Evolutionary conservation across 2,888 invertebrate genomes (phyloP), one percentile per base, ranked within the genome.

Genomic region (Seladonia tumulorum): DNA sequence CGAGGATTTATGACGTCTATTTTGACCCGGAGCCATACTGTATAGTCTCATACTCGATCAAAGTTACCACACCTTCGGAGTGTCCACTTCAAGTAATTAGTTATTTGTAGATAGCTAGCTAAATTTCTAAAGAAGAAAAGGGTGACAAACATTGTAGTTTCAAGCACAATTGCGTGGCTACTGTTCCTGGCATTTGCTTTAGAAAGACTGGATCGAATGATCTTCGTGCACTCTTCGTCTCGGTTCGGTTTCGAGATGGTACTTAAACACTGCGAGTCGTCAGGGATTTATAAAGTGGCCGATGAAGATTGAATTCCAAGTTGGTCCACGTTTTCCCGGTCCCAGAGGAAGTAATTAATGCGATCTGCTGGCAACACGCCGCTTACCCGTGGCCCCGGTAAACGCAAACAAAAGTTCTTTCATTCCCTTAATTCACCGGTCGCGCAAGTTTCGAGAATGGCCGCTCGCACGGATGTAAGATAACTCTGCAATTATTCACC

Each of bases 391-490:
- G 39, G 68, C 68, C 22, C 68, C 39, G 39, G 0, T 22, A 39
- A 68, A 68, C 22, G 39, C 68, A 39, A 39, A 68, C 68, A 39
- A 68, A 68, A 68, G 39, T 68, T 68, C 39, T 68, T 68, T 68
- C 68, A 39, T 68, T 68, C 22, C 39, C 39, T 68, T 68, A 68
- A 68, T 68, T 68, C 68, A 39, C 18, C 63, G 63, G 63, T 29
- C 68, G 68, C 29, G 29, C 39, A 39, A 68, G 10, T 68, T 68
- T 35, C 39, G 39, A 39, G 39, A 68, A 35, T 18, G 68, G 22
- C 68, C 16, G 18, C 63, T 18, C 22, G 39, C 35, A 10, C 68
- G 1, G 39, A 39, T 22, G 35, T 22, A 39, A 68, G 68, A 68
- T 68, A 68, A 68, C 68, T 39, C 68, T 12, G 22, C 35, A 66